Conservation (phyloP, 2,113 vertebrate species). For the Grallaria varia region DNA sequence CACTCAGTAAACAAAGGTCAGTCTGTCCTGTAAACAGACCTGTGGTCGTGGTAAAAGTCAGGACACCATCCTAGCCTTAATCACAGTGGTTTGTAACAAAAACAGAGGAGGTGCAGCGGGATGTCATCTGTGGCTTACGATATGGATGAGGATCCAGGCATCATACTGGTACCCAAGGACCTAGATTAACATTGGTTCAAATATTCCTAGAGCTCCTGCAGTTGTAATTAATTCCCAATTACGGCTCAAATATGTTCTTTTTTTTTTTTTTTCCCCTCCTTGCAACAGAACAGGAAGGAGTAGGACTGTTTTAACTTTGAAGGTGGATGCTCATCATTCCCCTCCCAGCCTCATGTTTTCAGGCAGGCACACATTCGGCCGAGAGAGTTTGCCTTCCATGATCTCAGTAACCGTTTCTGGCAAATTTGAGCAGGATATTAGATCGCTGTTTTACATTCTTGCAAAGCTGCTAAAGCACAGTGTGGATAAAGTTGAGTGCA, state of each 20-base stretch:
- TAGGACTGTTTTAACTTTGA: neutral
- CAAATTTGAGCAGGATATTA: conserved; percentile 20
- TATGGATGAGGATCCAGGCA: neutral
- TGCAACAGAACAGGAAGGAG: neutral
- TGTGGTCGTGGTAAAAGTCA: neutral
- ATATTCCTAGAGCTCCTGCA: neutral
- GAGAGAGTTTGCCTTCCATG: neutral
- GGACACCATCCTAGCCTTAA: neutral
- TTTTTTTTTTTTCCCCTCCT: neutral
- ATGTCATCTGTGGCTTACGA: neutral
- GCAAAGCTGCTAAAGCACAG: neutral
- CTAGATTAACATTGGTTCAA: neutral
- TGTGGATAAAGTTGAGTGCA: conserved; percentile 4
- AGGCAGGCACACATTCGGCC: neutral
- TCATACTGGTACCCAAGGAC: neutral
- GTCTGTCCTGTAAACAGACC: neutral
- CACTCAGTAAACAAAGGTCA: conserved; percentile 21
- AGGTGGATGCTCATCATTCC: neutral
- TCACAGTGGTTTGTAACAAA: neutral
- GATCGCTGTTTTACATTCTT: neutral
- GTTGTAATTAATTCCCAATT: neutral
- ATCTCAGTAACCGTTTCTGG: neutral
- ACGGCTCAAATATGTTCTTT: neutral
- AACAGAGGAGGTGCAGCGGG: neutral
- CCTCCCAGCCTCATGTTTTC: neutral